Evolutionary conservation across 2,113 vertebrate species (phyloP), one percentile per base, ranked within the genome.

Genomic region (Condylura cristata): DNA sequence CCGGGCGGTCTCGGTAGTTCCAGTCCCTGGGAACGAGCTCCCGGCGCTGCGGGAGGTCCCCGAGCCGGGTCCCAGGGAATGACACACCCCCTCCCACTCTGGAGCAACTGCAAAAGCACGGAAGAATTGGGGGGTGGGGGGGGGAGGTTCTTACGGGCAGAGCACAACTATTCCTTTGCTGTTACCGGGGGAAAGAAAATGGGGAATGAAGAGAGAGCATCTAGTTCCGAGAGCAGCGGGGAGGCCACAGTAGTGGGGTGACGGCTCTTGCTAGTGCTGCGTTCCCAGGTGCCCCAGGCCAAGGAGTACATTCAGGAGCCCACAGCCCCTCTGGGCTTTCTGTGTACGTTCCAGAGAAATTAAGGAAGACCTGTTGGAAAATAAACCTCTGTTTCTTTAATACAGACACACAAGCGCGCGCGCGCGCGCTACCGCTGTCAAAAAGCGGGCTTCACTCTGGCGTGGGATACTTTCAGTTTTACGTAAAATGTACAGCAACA

Each of bases 381-480:
- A 98, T 97, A 90, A 97, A 96, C 89, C 89, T 90, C 96, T 97
- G 96, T 97, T 96, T 95, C 97, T 97, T 97, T 97, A 97, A 97
- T 90, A 90, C 93, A 78, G 66, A 91, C 60, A 17, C 32, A 58
- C 51, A 30, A 39, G 9, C 26, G 20, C 5, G 5, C 37, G 30
- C 76, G 84, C 71, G 89, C 93, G 51, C 51, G 89, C 93, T 95
- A 84, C 96, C 72, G 95, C 96, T 97, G 96, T 96, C 96, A 96
- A 97, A 96, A 95, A 96, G 87, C 96, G 96, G 93, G 96, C 97
- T 97, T 96, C 96, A 93, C 92, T 97, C 96, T 92, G 97, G 97
- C 92, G 94, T 96, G 97, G 97, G 97, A 97, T 96, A 96, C 96
- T 97, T 98, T 97, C 97, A 97, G 97, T 97, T 97, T 97, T 97